phyloP scores from a whole-genome alignment of 2,113 vertebrate genomes.

The Bufo gargarizans region DNA sequence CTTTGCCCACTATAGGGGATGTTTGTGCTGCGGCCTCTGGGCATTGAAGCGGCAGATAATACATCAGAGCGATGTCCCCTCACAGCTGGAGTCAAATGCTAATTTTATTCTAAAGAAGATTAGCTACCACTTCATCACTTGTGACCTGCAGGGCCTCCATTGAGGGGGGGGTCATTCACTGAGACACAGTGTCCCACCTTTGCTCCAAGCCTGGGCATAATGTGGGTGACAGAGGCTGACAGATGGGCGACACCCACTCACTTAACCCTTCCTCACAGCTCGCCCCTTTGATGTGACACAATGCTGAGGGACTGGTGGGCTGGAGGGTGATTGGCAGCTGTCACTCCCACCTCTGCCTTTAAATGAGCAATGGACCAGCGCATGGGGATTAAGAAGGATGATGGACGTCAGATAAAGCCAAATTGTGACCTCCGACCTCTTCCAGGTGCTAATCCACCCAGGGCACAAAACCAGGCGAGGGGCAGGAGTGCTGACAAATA shows the following conservation, averaged over 20 bases:
- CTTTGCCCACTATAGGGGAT: background rate
- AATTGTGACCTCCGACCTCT: slow-evolving; percentile 38
- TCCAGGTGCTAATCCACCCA: slow-evolving; percentile 23
- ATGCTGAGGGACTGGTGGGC: background rate
- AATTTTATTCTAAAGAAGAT: slow-evolving; percentile 48
- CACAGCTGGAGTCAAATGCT: slow-evolving; percentile 11
- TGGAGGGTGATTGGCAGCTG: slow-evolving; percentile 51
- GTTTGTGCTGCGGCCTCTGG: background rate
- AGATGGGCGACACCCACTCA: slow-evolving; percentile 54
- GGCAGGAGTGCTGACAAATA: background rate
- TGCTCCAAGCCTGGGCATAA: slow-evolving; percentile 17
- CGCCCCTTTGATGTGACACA: slow-evolving; percentile 30
- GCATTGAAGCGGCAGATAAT: background rate
- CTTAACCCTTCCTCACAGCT: slow-evolving; percentile 28
- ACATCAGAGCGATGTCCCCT: background rate
- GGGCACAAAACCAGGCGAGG: too few relatives aligned
- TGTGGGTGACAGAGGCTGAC: slow-evolving; percentile 35
- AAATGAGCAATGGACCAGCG: background rate
- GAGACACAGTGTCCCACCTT: slow-evolving; percentile 25
- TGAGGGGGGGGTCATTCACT: slow-evolving; percentile 13
- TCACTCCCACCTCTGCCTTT: slow-evolving; percentile 37
- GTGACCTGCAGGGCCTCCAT: background rate
- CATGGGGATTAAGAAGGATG: slow-evolving; percentile 28
- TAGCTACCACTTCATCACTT: slow-evolving; percentile 18
- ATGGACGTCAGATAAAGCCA: slow-evolving; percentile 38